Evolutionary conservation across 53 echinoderm and acorn worm genomes (phyloP).

Genomic region (Mesocentrotus franciscanus): DNA sequence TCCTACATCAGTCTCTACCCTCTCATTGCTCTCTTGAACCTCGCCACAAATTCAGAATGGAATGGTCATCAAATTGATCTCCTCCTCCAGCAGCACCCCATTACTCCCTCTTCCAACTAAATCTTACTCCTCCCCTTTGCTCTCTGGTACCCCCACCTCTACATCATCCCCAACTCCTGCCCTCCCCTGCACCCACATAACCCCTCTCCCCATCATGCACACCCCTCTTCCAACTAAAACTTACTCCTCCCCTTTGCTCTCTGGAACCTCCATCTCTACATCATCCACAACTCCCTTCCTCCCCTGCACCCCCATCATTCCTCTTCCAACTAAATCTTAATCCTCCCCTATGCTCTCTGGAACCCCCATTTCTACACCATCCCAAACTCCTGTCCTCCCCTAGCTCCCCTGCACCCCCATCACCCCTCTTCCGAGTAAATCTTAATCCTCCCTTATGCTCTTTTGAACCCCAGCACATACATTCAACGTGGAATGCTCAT

Average conservation of each 20-base stretch:
- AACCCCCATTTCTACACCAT: neutral
- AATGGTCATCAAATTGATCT: too few relatives aligned
- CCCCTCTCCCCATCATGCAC: neutral
- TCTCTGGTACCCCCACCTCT: neutral
- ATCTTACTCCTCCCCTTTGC: neutral
- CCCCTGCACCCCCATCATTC: neutral
- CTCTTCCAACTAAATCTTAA: neutral
- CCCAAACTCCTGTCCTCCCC: neutral
- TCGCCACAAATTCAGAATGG: too few relatives aligned
- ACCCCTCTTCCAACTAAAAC: neutral
- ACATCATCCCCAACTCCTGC: too few relatives aligned
- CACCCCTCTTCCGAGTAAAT: neutral
- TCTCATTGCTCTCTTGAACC: neutral
- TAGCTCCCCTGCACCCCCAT: neutral
- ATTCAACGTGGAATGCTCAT: conserved; percentile 41
- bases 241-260: neutral
- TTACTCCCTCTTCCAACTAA: neutral
- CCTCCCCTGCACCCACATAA: too few relatives aligned
- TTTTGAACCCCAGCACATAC: neutral
- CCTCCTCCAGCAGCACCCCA: too few relatives aligned
- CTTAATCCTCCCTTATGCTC: neutral
- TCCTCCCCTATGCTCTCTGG: neutral
- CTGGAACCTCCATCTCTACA: neutral
- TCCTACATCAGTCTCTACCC: neutral
- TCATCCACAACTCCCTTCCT: too few relatives aligned